Base-by-base conservation (phyloP, 2,113 vertebrate species). In the Aptenodytes patagonicus region DNA sequence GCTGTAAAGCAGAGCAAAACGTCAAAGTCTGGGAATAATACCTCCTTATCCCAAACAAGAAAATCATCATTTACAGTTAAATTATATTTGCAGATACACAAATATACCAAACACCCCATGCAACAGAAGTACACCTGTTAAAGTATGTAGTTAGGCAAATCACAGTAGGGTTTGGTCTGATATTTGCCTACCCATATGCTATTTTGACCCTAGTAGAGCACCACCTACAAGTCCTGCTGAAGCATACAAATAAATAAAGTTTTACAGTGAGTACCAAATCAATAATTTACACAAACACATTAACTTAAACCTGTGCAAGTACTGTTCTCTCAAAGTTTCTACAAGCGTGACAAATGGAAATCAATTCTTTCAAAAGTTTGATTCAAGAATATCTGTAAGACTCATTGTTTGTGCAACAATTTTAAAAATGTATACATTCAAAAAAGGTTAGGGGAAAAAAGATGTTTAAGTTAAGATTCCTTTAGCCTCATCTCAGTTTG, bases 81-180 rank as follows among this genome's bases (percentile, higher is more conserved):
- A 44, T 90, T 89, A 87, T 83, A 96, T 89, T 93, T 97, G 92
- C 86, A 92, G 86, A 71, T 96, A 95, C 91, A 97, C 80, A 97
- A 93, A 93, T 93, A 93, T 92, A 92, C 75, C 61, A 87, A 94
- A 91, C 0, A 9, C 71, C 65, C 91, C 96, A 96, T 96, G 88
- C 95, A 94, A 95, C 52, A 92, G 75, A 96, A 94, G 92, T 92
- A 96, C 92, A 93, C 36, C 69, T 87, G 83, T 64, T 93, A n/a
- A 90, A 90, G 65, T 84, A 87, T 40, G 55, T 18, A 60, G 83
- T 84, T 76, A 93, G 86, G 83, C 83, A 97, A 95, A 95, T 91
- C 72, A 89, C 89, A 87, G 68, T 21, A 75, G 46, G 69, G 75
- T 87, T 89, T 95, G 68, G 55, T 80, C 90, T 95, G 83, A 4